Base-by-base conservation (phyloP, 2,797 vertebrate species). In the Myioborus miniatus region DNA sequence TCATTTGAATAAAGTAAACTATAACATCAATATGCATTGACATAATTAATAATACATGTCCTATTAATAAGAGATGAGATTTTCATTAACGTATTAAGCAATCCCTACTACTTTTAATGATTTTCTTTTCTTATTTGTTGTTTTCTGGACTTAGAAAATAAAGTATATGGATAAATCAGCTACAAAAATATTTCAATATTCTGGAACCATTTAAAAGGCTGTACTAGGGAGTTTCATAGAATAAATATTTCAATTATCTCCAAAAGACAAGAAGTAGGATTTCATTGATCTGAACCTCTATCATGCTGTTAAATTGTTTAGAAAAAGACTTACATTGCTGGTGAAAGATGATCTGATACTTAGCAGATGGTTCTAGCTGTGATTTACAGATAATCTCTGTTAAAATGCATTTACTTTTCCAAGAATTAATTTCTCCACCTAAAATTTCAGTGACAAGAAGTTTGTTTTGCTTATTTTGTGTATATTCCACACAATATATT, bases 1-100 rank as follows among this genome's bases (percentile, higher is more conserved):
- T 79, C 11, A 56, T 56, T 83, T 65, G 1, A 88, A 71, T 47
- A 67, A 52, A 65, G 63, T 46, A 23, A 2, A 39, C 13, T 2
- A 12, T 49, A 34, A 30, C 32, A 56, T 37, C 1, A 0, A 32
- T 44, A 44, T 0, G 0, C 8, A 30, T 44, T 64, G 18, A 30
- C 15, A 91, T 11, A 1, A 49, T 34, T 70, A 62, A 59, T 55
- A 86, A 67, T 27, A 47, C 3, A 70, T 5, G 1, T 23, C 8
- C 0, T 23, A 27, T 36, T 47, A 75, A 49, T 53, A 47, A 47
- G 27, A 82, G 5, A 55, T 55, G 7, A 53, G 14, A 39, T 85
- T 68, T 77, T 12, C 24, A 63, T 70, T 77, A 16, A 59, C 7
- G 1, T 34, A 67, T 63, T 70, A 59, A 71, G 11, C 1, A 82